Conservation (phyloP, 1,140 invertebrate species). For the Phenacoccus solenopsis region DNA sequence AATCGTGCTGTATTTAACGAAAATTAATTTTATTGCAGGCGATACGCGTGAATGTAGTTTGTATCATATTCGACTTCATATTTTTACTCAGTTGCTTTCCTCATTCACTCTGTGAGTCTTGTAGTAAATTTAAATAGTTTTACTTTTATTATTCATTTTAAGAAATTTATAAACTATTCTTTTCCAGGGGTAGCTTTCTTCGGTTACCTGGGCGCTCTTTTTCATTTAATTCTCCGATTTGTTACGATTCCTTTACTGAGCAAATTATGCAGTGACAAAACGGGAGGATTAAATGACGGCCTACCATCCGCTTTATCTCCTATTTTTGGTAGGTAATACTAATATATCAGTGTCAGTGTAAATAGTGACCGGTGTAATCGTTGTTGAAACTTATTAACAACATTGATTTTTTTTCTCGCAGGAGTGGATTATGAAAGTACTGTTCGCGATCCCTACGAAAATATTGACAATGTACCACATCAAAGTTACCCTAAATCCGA, state of each 20-base stretch:
- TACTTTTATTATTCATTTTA: not conserved
- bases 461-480: constrained; percentile 5
- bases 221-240: not conserved
- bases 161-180: not conserved
- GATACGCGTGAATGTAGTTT: not conserved
- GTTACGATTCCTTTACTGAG: not conserved
- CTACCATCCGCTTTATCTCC: not conserved
- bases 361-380: no score
- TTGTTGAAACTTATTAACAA: no score
- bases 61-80: not conserved
- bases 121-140: not conserved
- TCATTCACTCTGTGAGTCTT: not conserved
- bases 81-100: not conserved
- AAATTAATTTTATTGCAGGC: not conserved
- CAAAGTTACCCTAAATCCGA: constrained; percentile 11
- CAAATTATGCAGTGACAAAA: constrained; percentile 11
- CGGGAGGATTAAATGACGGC: constrained; percentile 5
- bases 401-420: not conserved
- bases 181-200: not conserved
- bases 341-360: no score
- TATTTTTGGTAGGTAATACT: not conserved
- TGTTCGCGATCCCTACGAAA: not conserved
- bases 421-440: not conserved
- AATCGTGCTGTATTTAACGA: no score
- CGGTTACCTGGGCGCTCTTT: not conserved